Percentiles rank a stretch among this genome's conserved stretches.
Conservation (phyloP, 2,113 vertebrate genomes). For the Coptodon bakossiorum region DNA sequence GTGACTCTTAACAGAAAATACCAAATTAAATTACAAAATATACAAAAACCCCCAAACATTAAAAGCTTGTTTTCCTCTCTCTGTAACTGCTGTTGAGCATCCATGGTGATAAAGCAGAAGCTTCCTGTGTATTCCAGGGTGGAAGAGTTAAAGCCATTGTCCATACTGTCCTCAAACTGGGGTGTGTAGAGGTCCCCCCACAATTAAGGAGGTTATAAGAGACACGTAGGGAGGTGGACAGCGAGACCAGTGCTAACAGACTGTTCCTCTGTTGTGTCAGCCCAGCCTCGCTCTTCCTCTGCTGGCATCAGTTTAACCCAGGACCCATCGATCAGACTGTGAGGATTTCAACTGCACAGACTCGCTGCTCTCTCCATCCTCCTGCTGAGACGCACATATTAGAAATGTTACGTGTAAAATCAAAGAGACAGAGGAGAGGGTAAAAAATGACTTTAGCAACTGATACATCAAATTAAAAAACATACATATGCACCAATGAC, state of each 20-base stretch:
- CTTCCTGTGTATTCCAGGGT: not conserved
- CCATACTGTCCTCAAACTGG: not conserved
- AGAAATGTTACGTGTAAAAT: not conserved
- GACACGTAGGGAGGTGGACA: not conserved
- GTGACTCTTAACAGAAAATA: constrained; percentile 46
- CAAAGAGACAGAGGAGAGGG: not conserved
- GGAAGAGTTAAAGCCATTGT: not conserved
- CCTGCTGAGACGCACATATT: constrained; percentile 32
- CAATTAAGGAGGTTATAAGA: not conserved
- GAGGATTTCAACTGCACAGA: constrained; percentile 63
- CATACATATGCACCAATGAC: not conserved
- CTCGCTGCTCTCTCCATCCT: constrained; percentile 54
- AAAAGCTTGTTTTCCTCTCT: not conserved
- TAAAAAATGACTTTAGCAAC: not conserved
- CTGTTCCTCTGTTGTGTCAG: not conserved
- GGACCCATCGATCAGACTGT: constrained; percentile 56
- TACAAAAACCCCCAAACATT: constrained; percentile 33
- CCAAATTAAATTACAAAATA: constrained; percentile 59
- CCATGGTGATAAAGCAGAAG: constrained; percentile 1
- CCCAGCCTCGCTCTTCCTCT: not conserved
- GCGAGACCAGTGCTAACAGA: not conserved
- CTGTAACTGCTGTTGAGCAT: not conserved
- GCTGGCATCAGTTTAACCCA: constrained; percentile 8
- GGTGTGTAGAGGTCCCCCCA: not conserved
- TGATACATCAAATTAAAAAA: not conserved